phyloP scores from a whole-genome alignment of 2,888 invertebrate genomes.

The Melitaea athalia region DNA sequence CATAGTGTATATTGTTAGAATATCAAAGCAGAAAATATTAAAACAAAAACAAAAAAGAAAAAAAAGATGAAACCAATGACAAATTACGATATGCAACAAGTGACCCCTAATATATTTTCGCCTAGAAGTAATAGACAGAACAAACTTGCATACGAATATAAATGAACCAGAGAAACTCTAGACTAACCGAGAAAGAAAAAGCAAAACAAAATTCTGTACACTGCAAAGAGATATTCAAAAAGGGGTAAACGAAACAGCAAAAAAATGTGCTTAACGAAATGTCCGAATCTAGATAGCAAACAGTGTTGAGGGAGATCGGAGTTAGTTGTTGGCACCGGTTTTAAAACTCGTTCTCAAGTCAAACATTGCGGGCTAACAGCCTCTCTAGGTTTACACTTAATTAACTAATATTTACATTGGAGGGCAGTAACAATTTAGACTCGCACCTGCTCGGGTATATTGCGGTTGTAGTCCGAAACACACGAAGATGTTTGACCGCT shows the following conservation, averaged over 20 bases:
- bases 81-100: background rate
- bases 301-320: conserved; percentile 5
- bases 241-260: background rate
- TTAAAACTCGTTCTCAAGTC: conserved; percentile 55
- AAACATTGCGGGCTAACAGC: conserved; percentile 52
- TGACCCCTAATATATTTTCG: background rate
- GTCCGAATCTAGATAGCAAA: background rate
- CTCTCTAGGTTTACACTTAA: conserved; percentile 73
- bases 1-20: too few relatives aligned
- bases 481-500: conserved; percentile 4
- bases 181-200: background rate
- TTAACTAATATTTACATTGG: conserved; percentile 81
- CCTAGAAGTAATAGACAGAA: background rate
- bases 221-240: background rate
- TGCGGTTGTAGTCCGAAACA: conserved; percentile 40
- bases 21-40: too few relatives aligned
- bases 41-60: too few relatives aligned
- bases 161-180: background rate
- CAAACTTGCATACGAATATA: background rate
- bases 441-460: conserved; percentile 63
- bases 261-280: background rate
- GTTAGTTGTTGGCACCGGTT: conserved; percentile 42
- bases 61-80: too few relatives aligned
- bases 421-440: conserved; percentile 68
- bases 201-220: background rate